Evolutionary conservation across 2,113 vertebrate species (phyloP), one percentile per base, ranked within the genome.

Genomic region (Lepisosteus oculatus): DNA sequence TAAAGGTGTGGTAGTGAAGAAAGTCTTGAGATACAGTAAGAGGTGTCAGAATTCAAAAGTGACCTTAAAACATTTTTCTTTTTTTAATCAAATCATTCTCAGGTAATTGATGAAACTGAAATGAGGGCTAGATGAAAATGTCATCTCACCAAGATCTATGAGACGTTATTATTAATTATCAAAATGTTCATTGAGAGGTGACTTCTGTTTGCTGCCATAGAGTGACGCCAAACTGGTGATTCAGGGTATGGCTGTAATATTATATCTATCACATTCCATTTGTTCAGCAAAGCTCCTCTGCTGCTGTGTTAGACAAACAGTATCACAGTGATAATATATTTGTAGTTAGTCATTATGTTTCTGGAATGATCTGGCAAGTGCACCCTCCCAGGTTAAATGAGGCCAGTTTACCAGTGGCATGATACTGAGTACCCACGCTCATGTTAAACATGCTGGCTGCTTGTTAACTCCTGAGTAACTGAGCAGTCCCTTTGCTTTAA

Each of bases 281-380:
- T 67, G 41, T 3, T 4, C 9, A 0, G 41, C 43, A 0, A 7
- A 13, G 14, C 41, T 5, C 15, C 29, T 41, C 54, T 11, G 6
- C 64, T 65, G 29, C 67, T 64, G 29, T 7, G 29, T 67, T 70
- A 70, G 66, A 68, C 45, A 70, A 74, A 69, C 70, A 74, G 43
- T 51, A 4, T 15, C 12, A 0, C 17, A 62, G 55, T 11, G 57
- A 65, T 66, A 65, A 77, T 63, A 57, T 43, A 44, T 74, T 67
- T 51, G 69, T 43, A 67, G 66, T 74, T 65, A 54, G 67, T 79
- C 67, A 59, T 63, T 57, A 61, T 66, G 8, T 76, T 69, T 68
- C 61, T 67, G 42, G 43, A 70, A 62, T 12, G 56, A 62, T 70
- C 57, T 69, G 57, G 51, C 15, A 14, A 70, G n/a, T 15, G 2